These are phyloP conservation scores for Tragelaphus imberbis DNA, from an alignment of 2,113 vertebrate species.

Conservation along the genomic window DNA sequence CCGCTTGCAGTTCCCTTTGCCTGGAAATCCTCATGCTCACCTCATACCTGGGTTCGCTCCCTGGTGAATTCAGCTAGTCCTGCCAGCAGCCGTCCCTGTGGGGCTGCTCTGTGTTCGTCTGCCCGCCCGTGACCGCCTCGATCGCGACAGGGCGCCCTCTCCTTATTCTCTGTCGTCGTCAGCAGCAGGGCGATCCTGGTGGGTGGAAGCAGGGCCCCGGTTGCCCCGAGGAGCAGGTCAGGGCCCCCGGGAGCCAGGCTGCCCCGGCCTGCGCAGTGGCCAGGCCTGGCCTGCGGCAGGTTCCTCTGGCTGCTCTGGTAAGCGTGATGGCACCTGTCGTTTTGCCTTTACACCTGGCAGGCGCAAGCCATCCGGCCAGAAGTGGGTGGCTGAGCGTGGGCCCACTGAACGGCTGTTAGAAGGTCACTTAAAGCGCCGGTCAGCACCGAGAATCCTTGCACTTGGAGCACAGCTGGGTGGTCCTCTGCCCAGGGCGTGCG, in stretches of 20 bases:
- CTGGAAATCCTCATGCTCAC: neutral
- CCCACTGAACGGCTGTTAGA: neutral
- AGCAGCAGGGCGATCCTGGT: neutral
- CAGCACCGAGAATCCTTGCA: neutral
- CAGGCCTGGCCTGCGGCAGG: neutral
- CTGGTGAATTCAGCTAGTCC: rapidly evolving
- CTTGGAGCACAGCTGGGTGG: rapidly evolving
- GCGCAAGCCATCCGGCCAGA: neutral
- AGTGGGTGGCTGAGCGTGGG: neutral
- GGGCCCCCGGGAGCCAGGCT: neutral
- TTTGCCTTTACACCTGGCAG: neutral
- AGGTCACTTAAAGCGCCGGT: rapidly evolving
- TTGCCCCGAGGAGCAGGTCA: rapidly evolving
- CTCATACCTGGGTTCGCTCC: neutral
- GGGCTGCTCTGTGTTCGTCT: neutral
- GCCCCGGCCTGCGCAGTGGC: rapidly evolving
- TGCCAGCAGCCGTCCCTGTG: rapidly evolving
- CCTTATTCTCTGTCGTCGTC: no score
- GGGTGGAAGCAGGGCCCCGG: neutral
- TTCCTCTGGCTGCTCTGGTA: neutral
- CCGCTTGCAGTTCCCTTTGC: neutral
- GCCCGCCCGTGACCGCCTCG: rapidly evolving
- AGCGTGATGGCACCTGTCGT: neutral
- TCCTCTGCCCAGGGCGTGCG: rapidly evolving
- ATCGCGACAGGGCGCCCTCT: rapidly evolving